Base-by-base conservation (phyloP, 2,113 vertebrate genomes). In the Nanger granti region DNA sequence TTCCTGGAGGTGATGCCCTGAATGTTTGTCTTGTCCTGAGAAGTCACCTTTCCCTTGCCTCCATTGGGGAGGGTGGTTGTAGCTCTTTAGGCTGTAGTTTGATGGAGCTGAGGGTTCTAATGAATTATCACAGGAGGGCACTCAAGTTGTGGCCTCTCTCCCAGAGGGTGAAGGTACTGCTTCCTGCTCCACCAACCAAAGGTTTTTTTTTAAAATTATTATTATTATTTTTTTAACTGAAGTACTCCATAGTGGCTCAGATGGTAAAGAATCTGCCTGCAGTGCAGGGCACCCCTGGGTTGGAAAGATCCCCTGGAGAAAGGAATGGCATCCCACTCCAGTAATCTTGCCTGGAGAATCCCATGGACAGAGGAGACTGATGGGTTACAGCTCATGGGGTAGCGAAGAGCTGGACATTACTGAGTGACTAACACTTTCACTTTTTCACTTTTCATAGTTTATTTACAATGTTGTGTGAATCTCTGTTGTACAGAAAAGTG, bases 161-260 rank as follows among this genome's bases (percentile, higher is more conserved):
- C 52, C 0, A 10, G 17, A 24, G 66, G 15, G 9, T 1, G 12
- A 12, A 0, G 34, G 64, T 18, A 6, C 59, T 22, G 29, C 76
- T 47, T 14, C 18, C 6, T 6, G 4, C 22, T 26, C 47, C 34
- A 22, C 22, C n/a, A 28, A 4, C 22, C n/a, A 28, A 13, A 15
- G 24, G 34, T 79, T 20, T 69, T 73, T n/a, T 76, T 79, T 26
- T 2, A 44, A 44, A 37, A 37, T 37, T 37, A 37, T 37, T 37
- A 37, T 37, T 37, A 37, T 37, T 37, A 37, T 69, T 73, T n/a
- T 76, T 79, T 26, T 4, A 44, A 44, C 41, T 79, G 12, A 79
- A 79, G 24, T 79, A 79, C 12, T 79, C 73, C 12, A 79, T 15
- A 8, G 12, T 41, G 24, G 41, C 73, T 79, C 73, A 79, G 73